Percentiles rank a stretch among this genome's conserved stretches.
These are phyloP conservation scores for Lates calcarifer DNA, from an alignment of 2,113 vertebrate genomes.

Conservation along the genomic window DNA sequence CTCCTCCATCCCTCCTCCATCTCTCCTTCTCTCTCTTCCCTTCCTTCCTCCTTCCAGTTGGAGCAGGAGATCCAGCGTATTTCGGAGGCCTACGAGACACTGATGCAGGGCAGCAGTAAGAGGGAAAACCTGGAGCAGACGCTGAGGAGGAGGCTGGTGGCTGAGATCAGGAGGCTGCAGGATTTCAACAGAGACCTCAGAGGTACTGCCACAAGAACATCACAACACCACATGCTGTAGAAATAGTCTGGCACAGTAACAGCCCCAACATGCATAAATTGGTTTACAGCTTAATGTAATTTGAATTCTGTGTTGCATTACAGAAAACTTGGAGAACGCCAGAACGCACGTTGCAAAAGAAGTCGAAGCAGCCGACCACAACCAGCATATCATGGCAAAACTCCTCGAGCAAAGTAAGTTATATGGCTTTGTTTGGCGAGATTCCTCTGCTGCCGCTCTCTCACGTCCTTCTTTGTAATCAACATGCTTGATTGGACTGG, in stretches of 20 bases:
- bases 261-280: neutral
- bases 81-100: slow-evolving; percentile 95
- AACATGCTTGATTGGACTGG: slow-evolving; percentile 54
- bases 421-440: neutral
- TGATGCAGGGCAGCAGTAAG: slow-evolving; percentile 94
- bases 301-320: slow-evolving; percentile 25
- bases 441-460: slow-evolving; percentile 17
- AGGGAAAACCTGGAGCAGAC: slow-evolving; percentile 95
- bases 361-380: slow-evolving; percentile 91
- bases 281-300: neutral
- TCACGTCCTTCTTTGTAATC: slow-evolving; percentile 49
- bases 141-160: slow-evolving; percentile 93
- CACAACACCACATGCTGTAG: neutral
- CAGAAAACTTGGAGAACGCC: slow-evolving; percentile 96
- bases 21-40: neutral
- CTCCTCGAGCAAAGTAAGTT: slow-evolving; percentile 96
- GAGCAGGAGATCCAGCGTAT: slow-evolving; percentile 97
- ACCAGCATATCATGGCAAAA: slow-evolving; percentile 94
- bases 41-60: slow-evolving; percentile 85
- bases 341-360: slow-evolving; percentile 91
- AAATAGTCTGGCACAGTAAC: neutral
- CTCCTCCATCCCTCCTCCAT: slow-evolving; percentile 3
- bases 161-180: slow-evolving; percentile 93
- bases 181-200: slow-evolving; percentile 98
- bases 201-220: slow-evolving; percentile 81